Base-by-base conservation (phyloP, 37 sponge, comb jelly and placozoan genomes). In the Beroe forskalii region DNA sequence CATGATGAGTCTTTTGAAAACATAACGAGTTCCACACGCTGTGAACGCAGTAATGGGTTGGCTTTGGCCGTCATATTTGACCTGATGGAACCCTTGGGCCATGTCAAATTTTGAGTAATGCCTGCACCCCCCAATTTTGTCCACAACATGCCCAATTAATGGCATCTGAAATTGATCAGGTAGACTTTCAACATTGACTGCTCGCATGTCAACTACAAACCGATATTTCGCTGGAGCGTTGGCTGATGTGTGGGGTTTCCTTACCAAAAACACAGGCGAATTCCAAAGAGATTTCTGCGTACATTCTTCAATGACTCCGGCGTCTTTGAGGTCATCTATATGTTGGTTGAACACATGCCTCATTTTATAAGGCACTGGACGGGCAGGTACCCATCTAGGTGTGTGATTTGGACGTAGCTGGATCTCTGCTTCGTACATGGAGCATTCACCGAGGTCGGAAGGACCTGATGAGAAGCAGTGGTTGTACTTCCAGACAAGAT, bases 231-330 rank as follows among this genome's bases (percentile, higher is more conserved):
- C 31, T 6, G 30, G 30, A 17, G 55, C 55, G 6, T 6, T 12
- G 55, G 12, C 66, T n/a, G 30, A 4, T 6, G 30, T 3, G 17
- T 22, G 25, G 24, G 66, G 66, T 64, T 64, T 64, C 25, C 31
- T 27, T 22, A 64, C 66, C 66, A 64, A 23, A 22, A 64, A 64
- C 3, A 64, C 66, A 27, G 66, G 66, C 4, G 30, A 4, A 23
- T 64, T 64, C 14, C 14, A 64, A 3, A 28, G 17, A 4, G 66
- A 64, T 23, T 27, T 64, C 25, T 64, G 20, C 4, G 25, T 64
- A 23, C 66, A 64, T 22, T 64, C 66, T 27, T 64, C 66, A 28
- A 64, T 64, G 31, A 64, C 66, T 28, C 66, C 66, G 3, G 66
- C 66, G 24, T 8, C 25, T 27, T 28, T 22, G 30, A 64, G 31